Conservation (phyloP, 2,797 vertebrate genomes). For the Anguilla marmorata region DNA sequence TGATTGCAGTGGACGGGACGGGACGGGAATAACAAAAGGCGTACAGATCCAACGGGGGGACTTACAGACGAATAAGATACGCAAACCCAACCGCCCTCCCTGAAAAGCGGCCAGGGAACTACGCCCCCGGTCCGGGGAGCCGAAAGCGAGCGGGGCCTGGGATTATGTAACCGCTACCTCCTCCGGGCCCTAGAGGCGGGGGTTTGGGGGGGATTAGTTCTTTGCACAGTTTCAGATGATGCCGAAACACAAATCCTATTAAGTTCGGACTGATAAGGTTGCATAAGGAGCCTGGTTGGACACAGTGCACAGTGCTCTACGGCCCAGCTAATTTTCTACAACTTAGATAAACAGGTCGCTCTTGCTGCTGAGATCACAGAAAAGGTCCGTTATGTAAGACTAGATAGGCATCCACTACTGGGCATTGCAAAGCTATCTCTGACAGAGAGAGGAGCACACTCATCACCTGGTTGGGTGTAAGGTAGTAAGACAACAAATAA, state of each 20-base stretch:
- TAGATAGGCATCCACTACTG: constrained; percentile 8
- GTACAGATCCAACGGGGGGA: neutral
- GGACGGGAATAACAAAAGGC: neutral
- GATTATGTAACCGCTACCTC: constrained; percentile 3
- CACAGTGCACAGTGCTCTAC: neutral
- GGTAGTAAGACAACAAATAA: neutral
- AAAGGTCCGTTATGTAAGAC: neutral
- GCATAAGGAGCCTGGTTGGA: constrained; percentile 11
- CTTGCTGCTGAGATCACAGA: neutral
- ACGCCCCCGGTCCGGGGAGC: neutral
- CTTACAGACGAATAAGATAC: neutral
- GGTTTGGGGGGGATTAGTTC: neutral
- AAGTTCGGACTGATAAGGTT: neutral
- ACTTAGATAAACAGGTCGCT: neutral
- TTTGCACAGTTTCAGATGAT: constrained; percentile 23
- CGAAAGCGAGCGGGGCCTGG: neutral
- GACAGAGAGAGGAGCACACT: neutral
- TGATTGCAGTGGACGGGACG: too few species aligned
- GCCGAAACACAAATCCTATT: constrained; percentile 19
- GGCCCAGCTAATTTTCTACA: neutral
- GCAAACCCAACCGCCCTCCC: neutral
- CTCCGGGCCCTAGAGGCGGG: neutral
- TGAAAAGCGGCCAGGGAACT: neutral
- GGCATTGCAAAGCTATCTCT: neutral
- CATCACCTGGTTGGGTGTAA: neutral